Evolutionary conservation across 1,140 invertebrate species (phyloP).

Genomic region (Mercenaria mercenaria): DNA sequence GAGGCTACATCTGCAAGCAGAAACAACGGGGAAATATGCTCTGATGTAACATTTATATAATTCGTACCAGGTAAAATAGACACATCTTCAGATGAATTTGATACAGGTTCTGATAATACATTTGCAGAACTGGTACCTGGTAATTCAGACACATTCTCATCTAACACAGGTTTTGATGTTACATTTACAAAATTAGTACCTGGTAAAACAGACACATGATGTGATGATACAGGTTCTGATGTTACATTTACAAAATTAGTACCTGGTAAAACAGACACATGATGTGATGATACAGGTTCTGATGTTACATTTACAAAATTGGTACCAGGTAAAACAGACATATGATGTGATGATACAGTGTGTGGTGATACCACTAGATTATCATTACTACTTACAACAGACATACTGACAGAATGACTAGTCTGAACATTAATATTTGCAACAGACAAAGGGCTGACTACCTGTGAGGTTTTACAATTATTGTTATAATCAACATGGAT

Average conservation of each 20-base stretch:
- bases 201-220: not conserved
- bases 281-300: not conserved
- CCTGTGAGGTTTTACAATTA: not conserved
- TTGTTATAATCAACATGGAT: not conserved
- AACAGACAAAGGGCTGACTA: not conserved
- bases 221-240: not conserved
- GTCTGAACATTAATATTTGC: not conserved
- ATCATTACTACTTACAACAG: not conserved
- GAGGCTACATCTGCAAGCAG: constrained; percentile 21
- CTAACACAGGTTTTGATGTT: not conserved
- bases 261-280: not conserved
- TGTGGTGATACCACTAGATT: not conserved
- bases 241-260: not conserved
- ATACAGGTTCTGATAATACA: not conserved
- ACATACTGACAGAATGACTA: not conserved
- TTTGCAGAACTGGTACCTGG: not conserved
- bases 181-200: not conserved
- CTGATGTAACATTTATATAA: not conserved
- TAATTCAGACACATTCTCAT: not conserved
- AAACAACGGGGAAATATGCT: not conserved
- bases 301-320: not conserved
- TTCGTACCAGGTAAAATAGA: not conserved
- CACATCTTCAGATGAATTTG: not conserved
- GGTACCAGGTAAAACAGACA: not conserved
- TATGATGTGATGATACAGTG: not conserved